Base-by-base conservation (phyloP, 2,888 invertebrate species). In the Idaea aversata region DNA sequence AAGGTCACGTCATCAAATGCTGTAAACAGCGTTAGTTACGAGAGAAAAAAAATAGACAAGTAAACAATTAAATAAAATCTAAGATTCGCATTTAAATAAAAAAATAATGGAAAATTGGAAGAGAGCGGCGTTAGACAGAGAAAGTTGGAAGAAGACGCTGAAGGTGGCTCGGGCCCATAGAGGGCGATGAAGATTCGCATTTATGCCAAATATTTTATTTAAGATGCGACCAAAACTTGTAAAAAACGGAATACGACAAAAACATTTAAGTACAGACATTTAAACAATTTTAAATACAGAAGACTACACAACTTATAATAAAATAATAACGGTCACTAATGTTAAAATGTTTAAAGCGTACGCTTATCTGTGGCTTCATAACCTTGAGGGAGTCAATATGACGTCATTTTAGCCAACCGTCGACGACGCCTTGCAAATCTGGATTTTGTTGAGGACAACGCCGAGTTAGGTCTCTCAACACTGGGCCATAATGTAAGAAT, bases 311-410 rank as follows among this genome's bases (percentile, higher is more conserved):
- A 38, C 10, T 7, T 47, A 47, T 47, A 47, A 47, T 25, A 25
- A 25, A 25, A 25, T 25, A 47, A 47, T 47, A 47, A 47, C 47
- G 47, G 47, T 47, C 60, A 60, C 5, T 34, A 60, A 60, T 13
- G 60, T 60, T 25, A 15, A 61, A 64, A 63, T 66, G 62, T 67
- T 63, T 25, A 25, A 58, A 62, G 60, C 59, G 64, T 59, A 67
- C 70, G 70, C 73, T 82, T 82, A 84, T 82, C 83, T 78, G 72
- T 58, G 61, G 70, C 64, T 63, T 69, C 71, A 72, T 72, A 80
- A 80, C 84, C 83, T 85, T 84, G 81, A 73, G 73, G 70, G 76
- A 68, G 67, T 74, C 76, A 72, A 74, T 66, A 67, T 86, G 82
- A 85, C 83, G 84, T 85, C 86, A 86, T 62, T 63, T 35, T 67